Percentiles rank a stretch among this genome's conserved stretches.
These are phyloP conservation scores for Stichodactyla mertensii DNA, from an alignment of 64 coral and sea anemone species.

Conservation along the genomic window DNA sequence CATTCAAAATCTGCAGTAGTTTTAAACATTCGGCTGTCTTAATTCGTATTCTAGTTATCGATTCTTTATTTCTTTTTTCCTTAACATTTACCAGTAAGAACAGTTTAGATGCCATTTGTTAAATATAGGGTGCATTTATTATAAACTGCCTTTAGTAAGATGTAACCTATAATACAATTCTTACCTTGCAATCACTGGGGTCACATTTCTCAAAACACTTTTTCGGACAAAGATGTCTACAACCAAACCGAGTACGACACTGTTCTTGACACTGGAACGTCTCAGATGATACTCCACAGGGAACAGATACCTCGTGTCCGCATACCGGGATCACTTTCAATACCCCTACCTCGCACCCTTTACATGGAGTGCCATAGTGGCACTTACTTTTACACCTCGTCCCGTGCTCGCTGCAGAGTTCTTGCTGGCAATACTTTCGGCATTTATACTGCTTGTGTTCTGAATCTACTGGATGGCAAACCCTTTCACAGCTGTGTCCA, in stretches of 20 bases:
- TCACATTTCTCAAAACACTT: background rate
- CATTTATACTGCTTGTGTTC: conserved; percentile 40
- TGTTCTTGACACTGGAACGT: background rate
- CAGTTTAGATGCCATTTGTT: no score
- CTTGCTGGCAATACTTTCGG: background rate
- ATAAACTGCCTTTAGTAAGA: background rate
- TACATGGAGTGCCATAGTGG: conserved; percentile 23
- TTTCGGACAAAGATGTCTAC: conserved; percentile 11
- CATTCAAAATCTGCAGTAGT: background rate
- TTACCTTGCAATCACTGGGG: conserved; percentile 18
- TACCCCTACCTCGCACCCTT: conserved; percentile 11
- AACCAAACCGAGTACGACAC: conserved; percentile 36
- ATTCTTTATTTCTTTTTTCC: no score
- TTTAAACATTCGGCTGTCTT: no score
- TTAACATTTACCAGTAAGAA: no score
- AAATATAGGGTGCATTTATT: no score
- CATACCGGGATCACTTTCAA: conserved; percentile 21
- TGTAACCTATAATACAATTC: background rate
- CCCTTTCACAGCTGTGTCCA: conserved; percentile 38
- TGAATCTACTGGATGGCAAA: conserved; percentile 47
- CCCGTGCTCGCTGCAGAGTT: background rate
- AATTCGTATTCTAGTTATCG: no score
- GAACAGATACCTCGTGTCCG: conserved; percentile 8
- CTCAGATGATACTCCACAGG: conserved; percentile 4
- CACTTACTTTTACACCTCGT: conserved; percentile 38